phyloP scores from a whole-genome alignment of 2,113 vertebrate species.

The Arvicanthis niloticus region DNA sequence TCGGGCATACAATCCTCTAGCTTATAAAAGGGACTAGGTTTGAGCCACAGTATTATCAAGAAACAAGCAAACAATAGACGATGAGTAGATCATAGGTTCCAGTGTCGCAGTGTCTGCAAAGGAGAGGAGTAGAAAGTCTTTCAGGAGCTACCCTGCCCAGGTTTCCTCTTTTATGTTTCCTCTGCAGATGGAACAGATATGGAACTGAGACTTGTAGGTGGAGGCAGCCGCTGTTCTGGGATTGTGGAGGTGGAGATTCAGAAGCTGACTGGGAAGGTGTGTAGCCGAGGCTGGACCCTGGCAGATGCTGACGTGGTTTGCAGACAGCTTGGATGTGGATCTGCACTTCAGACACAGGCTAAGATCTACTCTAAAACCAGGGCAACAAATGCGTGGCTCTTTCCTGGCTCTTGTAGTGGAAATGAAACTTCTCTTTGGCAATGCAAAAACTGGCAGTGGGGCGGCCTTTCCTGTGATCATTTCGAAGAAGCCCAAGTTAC shows the following conservation, averaged over 20 bases:
- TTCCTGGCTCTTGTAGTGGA: slow-evolving; percentile 49
- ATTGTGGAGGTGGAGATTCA: slow-evolving; percentile 75
- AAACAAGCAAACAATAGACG: not conserved
- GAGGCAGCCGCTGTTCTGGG: slow-evolving; percentile 75
- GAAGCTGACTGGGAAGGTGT: slow-evolving; percentile 69
- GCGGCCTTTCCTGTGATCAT: slow-evolving; percentile 63
- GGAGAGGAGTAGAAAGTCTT: not conserved
- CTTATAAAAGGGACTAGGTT: not conserved
- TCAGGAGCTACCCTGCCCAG: not conserved
- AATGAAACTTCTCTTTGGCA: slow-evolving; percentile 79
- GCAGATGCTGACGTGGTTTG: slow-evolving; percentile 66
- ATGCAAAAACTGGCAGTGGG: slow-evolving; percentile 77
- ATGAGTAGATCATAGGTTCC: not conserved
- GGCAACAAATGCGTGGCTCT: slow-evolving; percentile 58
- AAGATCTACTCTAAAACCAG: slow-evolving; percentile 51
- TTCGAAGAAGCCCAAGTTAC: slow-evolving; percentile 68
- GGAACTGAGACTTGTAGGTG: slow-evolving; percentile 71
- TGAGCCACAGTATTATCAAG: not conserved
- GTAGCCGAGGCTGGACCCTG: slow-evolving; percentile 60
- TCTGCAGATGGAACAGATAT: slow-evolving; percentile 77
- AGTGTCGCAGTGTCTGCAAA: not conserved
- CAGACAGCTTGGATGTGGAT: slow-evolving; percentile 75
- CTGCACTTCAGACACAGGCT: slow-evolving; percentile 62
- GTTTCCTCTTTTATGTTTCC: not conserved
- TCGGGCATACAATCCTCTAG: not conserved